A percentile compares a stretch with the other conserved stretches of the same genome.
These are phyloP conservation scores for Lepus townsendii DNA, from an alignment of 2,797 vertebrate genomes.

Conservation along the genomic window DNA sequence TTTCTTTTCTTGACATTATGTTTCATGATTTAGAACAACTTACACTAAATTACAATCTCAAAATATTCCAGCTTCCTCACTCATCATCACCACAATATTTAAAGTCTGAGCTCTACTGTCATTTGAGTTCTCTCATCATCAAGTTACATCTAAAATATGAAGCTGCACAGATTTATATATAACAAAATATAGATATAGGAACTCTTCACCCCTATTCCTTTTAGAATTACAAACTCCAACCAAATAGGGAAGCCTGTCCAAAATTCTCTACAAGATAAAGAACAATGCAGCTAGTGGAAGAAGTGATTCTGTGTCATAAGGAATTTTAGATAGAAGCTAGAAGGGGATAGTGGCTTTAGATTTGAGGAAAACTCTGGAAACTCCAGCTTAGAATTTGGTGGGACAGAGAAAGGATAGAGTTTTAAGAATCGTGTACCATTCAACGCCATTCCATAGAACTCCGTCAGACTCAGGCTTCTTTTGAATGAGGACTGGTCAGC, in stretches of 20 bases:
- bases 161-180: too few relatives aligned
- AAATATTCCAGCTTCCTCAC: not conserved
- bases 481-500: not conserved
- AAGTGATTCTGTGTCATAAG: not conserved
- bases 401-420: not conserved
- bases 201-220: not conserved
- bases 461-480: not conserved
- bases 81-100: not conserved
- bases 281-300: not conserved
- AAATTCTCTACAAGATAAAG: not conserved
- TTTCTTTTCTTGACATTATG: not conserved
- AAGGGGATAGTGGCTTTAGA: not conserved
- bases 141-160: not conserved
- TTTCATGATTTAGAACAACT: not conserved
- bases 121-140: not conserved
- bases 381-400: constrained; percentile 2
- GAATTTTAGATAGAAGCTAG: not conserved
- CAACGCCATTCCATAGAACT: not conserved
- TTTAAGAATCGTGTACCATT: not conserved
- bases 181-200: not conserved
- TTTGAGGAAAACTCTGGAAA: not conserved
- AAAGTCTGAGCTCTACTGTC: not conserved
- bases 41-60: not conserved
- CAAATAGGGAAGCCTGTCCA: not conserved
- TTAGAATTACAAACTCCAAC: not conserved